phyloP scores from a whole-genome alignment of 2,113 vertebrate genomes.

The Salvator merianae region DNA sequence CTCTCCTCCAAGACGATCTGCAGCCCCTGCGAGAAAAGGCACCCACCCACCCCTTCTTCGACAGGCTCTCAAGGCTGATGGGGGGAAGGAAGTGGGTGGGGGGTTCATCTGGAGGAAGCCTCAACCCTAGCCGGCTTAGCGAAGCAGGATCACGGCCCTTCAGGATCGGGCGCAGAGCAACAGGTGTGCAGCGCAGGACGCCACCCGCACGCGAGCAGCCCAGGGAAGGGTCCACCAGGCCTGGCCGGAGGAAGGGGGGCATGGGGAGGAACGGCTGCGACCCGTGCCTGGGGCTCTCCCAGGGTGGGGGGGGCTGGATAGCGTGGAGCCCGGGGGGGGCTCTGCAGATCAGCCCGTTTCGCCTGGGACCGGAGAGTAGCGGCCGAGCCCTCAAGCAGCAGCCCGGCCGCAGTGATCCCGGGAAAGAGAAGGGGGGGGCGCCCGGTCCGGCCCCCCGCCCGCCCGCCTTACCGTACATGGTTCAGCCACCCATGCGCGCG shows the following conservation, averaged over 20 bases:
- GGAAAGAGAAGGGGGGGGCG: neutral
- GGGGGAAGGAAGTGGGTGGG: neutral
- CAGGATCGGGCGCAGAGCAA: neutral
- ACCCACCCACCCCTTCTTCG: neutral
- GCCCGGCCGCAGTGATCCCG: neutral
- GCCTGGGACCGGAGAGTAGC: neutral
- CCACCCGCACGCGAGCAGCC: neutral
- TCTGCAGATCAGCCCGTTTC: neutral
- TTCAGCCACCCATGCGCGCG: neutral
- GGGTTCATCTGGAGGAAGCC: no score
- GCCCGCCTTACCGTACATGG: slow-evolving; percentile 20
- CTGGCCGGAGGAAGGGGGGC: no score
- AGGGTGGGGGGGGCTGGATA: no score
- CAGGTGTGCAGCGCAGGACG: neutral
- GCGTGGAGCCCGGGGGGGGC: neutral
- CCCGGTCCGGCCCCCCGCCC: neutral
- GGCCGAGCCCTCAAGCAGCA: neutral
- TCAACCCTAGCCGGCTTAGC: neutral
- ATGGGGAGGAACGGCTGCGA: no score
- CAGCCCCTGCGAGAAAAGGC: neutral
- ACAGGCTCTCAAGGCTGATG: neutral
- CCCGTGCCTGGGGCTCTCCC: no score
- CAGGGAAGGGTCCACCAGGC: no score
- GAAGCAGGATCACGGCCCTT: neutral
- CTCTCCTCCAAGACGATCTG: neutral